These are phyloP conservation scores for Gambelia wislizenii DNA, from an alignment of 2,797 vertebrate species.

Conservation along the genomic window DNA sequence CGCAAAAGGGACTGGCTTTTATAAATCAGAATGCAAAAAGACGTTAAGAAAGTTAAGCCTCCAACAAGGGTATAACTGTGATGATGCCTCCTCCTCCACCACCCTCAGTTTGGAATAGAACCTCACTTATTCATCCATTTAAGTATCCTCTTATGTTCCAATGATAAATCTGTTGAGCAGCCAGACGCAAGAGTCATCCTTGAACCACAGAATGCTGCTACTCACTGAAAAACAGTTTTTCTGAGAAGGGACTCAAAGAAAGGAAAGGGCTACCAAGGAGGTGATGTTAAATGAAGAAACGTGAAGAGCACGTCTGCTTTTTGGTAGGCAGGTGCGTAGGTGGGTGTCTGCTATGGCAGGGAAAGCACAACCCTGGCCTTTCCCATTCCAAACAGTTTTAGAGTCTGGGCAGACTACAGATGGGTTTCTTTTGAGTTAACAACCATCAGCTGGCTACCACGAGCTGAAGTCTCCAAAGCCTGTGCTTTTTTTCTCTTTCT, in stretches of 20 bases:
- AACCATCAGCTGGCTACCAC: constrained; percentile 83
- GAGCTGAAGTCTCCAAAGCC: constrained; percentile 95
- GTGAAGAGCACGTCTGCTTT: constrained; percentile 54
- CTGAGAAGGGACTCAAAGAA: constrained; percentile 49
- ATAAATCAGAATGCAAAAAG: no score
- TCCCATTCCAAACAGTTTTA: constrained; percentile 36
- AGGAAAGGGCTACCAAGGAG: constrained; percentile 49
- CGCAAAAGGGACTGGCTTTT: no score
- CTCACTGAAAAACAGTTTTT: constrained; percentile 39
- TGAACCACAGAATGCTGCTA: background rate
- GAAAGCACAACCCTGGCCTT: constrained; percentile 41
- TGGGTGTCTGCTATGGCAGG: background rate
- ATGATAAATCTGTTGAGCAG: constrained; percentile 44
- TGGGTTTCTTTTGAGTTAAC: background rate
- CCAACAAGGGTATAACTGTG: background rate
- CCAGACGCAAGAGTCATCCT: accelerated
- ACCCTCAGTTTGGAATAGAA: constrained; percentile 29
- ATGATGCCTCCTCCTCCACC: background rate
- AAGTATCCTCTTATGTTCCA: background rate
- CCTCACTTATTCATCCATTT: constrained; percentile 43
- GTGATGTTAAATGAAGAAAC: constrained; percentile 63
- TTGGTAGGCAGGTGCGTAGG: background rate
- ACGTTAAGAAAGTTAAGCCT: no score
- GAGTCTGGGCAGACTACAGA: background rate
- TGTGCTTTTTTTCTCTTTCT: constrained; percentile 84